Evolutionary conservation across 2,888 invertebrate genomes (phyloP).

Genomic region (Patella pellucida): DNA sequence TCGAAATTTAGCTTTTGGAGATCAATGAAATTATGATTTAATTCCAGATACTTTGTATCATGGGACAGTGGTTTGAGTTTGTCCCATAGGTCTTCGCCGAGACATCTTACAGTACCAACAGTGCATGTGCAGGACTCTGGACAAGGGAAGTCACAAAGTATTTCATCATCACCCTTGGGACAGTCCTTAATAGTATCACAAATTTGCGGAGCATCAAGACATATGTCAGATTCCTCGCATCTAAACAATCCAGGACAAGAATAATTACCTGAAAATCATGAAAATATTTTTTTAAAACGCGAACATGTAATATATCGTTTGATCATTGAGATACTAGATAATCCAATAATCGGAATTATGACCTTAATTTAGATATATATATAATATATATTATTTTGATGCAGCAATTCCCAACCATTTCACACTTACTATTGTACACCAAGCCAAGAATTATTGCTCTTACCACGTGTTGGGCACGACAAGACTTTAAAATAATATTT

Average conservation of each 20-base stretch:
- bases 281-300: no score
- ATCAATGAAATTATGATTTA: background rate
- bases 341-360: no score
- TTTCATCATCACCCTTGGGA: constrained; percentile 24
- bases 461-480: no score
- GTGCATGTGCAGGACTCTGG: background rate
- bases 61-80: background rate
- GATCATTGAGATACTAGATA: no score
- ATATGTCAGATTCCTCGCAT: constrained; percentile 14
- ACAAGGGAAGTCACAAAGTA: constrained; percentile 1
- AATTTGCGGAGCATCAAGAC: constrained; percentile 12
- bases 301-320: no score
- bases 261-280: constrained; percentile 12
- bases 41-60: background rate
- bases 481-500: no score
- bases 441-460: no score
- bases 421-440: no score
- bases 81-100: background rate
- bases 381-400: no score
- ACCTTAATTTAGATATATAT: no score
- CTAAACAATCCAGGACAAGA: constrained; percentile 20
- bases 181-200: constrained; percentile 21
- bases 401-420: no score
- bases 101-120: background rate
- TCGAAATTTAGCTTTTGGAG: background rate